Percentiles rank a stretch among this genome's conserved stretches.
Conservation (phyloP, 1,140 invertebrate species). For the Diabrotica undecimpunctata region DNA sequence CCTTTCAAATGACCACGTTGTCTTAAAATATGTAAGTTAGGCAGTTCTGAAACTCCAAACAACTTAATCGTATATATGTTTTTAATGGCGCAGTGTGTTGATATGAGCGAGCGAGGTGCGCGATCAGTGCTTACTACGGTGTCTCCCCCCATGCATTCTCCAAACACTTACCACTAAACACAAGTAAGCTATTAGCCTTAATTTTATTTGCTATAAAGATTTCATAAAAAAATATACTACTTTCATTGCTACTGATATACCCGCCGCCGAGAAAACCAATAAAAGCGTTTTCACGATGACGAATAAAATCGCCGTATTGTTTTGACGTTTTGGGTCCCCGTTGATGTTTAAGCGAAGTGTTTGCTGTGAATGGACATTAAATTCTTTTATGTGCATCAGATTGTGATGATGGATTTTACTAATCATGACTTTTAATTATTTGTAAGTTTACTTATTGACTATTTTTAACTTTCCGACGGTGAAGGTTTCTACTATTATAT, state of each 20-base stretch:
- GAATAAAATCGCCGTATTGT: constrained; percentile 9
- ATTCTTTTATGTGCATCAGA: neutral
- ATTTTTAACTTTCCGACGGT: too few relatives aligned
- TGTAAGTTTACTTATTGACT: neutral
- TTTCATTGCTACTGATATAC: constrained; percentile 18
- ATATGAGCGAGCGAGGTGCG: constrained; percentile 7
- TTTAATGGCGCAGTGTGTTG: constrained; percentile 21
- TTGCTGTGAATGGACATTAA: neutral
- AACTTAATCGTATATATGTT: constrained; percentile 28
- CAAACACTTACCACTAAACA: constrained; percentile 20
- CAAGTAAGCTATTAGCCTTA: constrained; percentile 27
- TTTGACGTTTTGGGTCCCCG: neutral
- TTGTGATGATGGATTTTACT: constrained; percentile 1
- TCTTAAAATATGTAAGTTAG: constrained; percentile 34
- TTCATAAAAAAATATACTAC: constrained; percentile 22
- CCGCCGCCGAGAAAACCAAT: constrained; percentile 16
- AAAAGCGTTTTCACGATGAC: constrained; percentile 11
- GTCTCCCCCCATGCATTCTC: constrained; percentile 8
- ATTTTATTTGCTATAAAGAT: constrained; percentile 25
- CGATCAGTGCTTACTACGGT: neutral
- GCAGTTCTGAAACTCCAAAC: constrained; percentile 27
- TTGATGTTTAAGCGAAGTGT: neutral
- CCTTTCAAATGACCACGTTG: constrained; percentile 19
- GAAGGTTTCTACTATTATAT: too few relatives aligned
- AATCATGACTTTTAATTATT: constrained; percentile 1